These are phyloP conservation scores for Drosophila bocqueti DNA, from an alignment of 1,140 invertebrate genomes.

Conservation along the genomic window DNA sequence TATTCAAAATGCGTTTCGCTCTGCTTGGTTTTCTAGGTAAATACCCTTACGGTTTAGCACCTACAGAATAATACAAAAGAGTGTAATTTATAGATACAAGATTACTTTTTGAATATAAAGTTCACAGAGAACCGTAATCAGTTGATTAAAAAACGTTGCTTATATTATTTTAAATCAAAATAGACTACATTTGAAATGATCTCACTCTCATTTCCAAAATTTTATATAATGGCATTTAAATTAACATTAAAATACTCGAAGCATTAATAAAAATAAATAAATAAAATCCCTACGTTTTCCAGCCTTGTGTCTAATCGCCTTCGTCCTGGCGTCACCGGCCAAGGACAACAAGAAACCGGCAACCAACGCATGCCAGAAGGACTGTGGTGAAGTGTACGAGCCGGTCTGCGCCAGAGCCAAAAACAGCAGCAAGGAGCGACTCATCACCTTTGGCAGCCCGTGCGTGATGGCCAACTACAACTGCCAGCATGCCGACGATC, in stretches of 20 bases:
- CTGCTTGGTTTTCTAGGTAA: conserved; percentile 72
- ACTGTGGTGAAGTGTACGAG: conserved; percentile 65
- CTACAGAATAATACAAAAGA: not conserved
- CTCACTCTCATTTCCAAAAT: not conserved
- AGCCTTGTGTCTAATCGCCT: conserved; percentile 69
- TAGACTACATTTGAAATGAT: not conserved
- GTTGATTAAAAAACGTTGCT: not conserved
- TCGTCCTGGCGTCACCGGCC: conserved; percentile 57
- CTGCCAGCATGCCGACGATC: conserved; percentile 77
- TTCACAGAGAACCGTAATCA: not conserved
- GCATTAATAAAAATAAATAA: no score
- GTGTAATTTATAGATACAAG: not conserved
- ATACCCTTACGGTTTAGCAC: not conserved
- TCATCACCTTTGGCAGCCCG: conserved; percentile 74
- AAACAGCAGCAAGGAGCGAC: conserved; percentile 74
- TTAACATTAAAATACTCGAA: not conserved
- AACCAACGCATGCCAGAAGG: conserved; percentile 36
- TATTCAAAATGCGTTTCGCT: conserved; percentile 71
- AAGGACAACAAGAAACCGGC: conserved; percentile 69
- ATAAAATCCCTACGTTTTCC: not conserved
- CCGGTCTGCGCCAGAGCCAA: conserved; percentile 75
- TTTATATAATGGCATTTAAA: no score
- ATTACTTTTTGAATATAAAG: not conserved
- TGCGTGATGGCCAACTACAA: conserved; percentile 82
- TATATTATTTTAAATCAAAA: not conserved